Conservation (phyloP, 2,797 vertebrate species). For the Sparus aurata region DNA sequence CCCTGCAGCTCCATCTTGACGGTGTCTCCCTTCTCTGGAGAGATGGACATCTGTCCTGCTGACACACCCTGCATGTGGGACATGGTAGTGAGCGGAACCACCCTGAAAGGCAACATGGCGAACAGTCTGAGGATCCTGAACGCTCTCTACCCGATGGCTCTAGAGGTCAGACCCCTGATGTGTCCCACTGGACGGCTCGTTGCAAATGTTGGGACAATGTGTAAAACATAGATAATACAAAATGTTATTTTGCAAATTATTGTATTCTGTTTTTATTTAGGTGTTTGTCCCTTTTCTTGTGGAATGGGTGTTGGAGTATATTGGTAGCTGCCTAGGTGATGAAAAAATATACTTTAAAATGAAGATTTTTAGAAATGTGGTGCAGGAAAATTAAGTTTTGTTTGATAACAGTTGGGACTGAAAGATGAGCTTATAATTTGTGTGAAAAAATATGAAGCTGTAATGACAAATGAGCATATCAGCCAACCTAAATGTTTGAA, state of each 20-base stretch:
- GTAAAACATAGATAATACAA: too few relatives aligned
- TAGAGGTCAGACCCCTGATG: constrained; percentile 80
- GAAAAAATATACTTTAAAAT: background rate
- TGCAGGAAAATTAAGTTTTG: background rate
- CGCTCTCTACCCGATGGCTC: constrained; percentile 86
- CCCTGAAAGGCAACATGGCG: constrained; percentile 87
- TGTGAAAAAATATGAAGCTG: background rate
- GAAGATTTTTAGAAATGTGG: background rate
- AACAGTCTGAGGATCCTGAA: constrained; percentile 88
- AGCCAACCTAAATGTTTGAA: background rate
- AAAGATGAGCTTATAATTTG: background rate
- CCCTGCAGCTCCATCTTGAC: constrained; percentile 84
- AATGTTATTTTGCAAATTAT: too few relatives aligned
- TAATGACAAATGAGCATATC: background rate
- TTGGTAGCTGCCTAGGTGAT: background rate
- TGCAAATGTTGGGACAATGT: too few relatives aligned
- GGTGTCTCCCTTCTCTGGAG: constrained; percentile 92
- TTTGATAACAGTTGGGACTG: background rate
- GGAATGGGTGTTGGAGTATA: too few relatives aligned
- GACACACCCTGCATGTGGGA: constrained; percentile 82
- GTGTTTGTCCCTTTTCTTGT: too few relatives aligned
- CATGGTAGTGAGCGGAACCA: constrained; percentile 85
- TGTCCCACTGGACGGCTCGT: background rate
- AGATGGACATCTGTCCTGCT: constrained; percentile 91
- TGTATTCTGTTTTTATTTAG: too few relatives aligned